These are phyloP conservation scores for Tubulanus polymorphus DNA, from an alignment of 2,888 invertebrate genomes.

Conservation along the genomic window DNA sequence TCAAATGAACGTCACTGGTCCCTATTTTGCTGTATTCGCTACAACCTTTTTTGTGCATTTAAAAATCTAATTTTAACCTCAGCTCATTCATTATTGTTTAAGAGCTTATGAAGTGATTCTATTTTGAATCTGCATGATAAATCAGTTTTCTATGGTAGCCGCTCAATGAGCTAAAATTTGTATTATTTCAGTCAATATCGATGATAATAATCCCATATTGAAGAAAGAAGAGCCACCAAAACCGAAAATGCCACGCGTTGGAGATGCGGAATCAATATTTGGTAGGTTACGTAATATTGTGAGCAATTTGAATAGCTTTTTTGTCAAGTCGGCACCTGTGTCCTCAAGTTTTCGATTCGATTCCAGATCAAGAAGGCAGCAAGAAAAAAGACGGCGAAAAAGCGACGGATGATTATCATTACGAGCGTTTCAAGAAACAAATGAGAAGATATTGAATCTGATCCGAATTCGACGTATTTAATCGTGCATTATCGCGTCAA, in stretches of 20 bases:
- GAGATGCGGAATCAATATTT: constrained; percentile 33
- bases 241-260: constrained; percentile 39
- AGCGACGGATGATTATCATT: constrained; percentile 95
- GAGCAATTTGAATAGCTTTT: background rate
- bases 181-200: constrained; percentile 73
- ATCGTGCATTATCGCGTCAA: too few species aligned
- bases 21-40: too few species aligned
- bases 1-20: too few species aligned
- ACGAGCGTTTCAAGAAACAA: constrained; percentile 93
- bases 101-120: too few species aligned
- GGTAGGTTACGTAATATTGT: background rate
- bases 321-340: too few species aligned
- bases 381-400: constrained; percentile 66
- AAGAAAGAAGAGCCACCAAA: constrained; percentile 32
- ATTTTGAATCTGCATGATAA: too few species aligned
- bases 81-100: too few species aligned
- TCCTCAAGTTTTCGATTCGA: background rate
- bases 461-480: too few species aligned
- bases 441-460: constrained; percentile 73
- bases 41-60: too few species aligned
- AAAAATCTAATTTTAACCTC: too few species aligned
- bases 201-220: constrained; percentile 56
- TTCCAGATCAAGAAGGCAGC: constrained; percentile 9
- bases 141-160: too few species aligned
- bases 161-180: constrained; percentile 16